phyloP scores from a whole-genome alignment of 2,888 invertebrate genomes.

The Polymixis flavicincta region DNA sequence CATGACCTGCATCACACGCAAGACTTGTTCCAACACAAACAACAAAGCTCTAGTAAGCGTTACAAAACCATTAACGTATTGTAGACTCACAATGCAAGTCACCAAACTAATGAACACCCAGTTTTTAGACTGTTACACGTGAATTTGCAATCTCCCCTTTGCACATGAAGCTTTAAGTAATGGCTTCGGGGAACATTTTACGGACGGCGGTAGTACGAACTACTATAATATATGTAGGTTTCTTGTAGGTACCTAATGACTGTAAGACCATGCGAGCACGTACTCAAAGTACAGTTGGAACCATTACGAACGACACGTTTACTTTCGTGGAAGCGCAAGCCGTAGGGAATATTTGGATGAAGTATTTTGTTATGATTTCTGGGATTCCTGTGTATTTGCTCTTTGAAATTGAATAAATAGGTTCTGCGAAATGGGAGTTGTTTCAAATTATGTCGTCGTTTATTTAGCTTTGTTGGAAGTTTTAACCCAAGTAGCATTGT shows the following conservation, averaged over 20 bases:
- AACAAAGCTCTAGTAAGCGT: slow-evolving; percentile 32
- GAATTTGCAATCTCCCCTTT: slow-evolving; percentile 71
- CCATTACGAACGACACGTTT: slow-evolving; percentile 49
- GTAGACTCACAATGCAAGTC: slow-evolving; percentile 81
- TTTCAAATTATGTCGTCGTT: background rate
- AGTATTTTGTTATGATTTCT: slow-evolving; percentile 37
- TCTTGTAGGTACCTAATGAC: slow-evolving; percentile 67
- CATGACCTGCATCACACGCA: slow-evolving; percentile 22
- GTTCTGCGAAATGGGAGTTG: background rate
- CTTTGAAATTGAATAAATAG: slow-evolving; percentile 16
- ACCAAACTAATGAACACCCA: slow-evolving; percentile 83
- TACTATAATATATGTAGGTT: slow-evolving; percentile 51
- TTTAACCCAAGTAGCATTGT: background rate
- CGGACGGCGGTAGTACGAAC: slow-evolving; percentile 28
- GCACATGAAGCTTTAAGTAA: slow-evolving; percentile 68
- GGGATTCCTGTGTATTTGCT: slow-evolving; percentile 13
- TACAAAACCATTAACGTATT: slow-evolving; percentile 75
- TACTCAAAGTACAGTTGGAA: slow-evolving; percentile 45
- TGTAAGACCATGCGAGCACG: slow-evolving; percentile 63
- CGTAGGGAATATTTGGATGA: slow-evolving; percentile 19
- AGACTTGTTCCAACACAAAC: slow-evolving; percentile 20
- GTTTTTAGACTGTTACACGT: slow-evolving; percentile 78
- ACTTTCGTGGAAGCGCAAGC: slow-evolving; percentile 46
- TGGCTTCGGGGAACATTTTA: slow-evolving; percentile 71
- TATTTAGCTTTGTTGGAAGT: slow-evolving; percentile 2